Evolutionary conservation across 2,113 vertebrate species (phyloP).

Genomic region (Acanthochromis polyacanthus): DNA sequence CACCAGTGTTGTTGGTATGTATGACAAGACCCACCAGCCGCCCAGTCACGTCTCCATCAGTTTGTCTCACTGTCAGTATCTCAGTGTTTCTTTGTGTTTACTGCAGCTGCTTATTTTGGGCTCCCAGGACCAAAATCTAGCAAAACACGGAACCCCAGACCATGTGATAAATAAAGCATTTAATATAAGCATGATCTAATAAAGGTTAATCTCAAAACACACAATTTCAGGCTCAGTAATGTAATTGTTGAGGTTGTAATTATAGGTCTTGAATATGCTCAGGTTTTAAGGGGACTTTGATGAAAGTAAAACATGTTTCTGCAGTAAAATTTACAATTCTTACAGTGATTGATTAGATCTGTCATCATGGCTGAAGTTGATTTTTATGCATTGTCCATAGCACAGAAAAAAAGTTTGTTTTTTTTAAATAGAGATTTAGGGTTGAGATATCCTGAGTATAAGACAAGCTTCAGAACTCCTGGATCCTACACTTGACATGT

Average conservation of each 20-base stretch:
- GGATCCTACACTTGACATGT: too few species aligned
- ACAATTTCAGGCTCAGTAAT: too few species aligned
- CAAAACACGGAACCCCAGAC: not conserved
- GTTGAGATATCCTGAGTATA: too few species aligned
- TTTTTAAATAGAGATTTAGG: too few species aligned
- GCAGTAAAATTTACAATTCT: not conserved
- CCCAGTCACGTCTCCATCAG: slow-evolving; percentile 37
- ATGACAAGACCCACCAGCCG: slow-evolving; percentile 44
- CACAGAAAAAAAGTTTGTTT: too few species aligned
- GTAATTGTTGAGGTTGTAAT: too few species aligned
- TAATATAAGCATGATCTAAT: too few species aligned
- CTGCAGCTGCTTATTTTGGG: not conserved
- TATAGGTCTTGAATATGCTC: not conserved
- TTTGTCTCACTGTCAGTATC: not conserved
- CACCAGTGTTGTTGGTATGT: slow-evolving; percentile 54
- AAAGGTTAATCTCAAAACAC: too few species aligned
- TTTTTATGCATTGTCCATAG: too few species aligned
- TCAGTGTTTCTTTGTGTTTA: not conserved
- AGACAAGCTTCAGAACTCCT: too few species aligned
- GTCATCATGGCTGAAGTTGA: not conserved
- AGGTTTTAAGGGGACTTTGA: too few species aligned
- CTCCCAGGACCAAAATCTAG: not conserved
- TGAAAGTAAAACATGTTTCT: too few species aligned
- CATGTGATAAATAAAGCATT: not conserved
- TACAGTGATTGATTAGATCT: not conserved